Percentiles rank a stretch among this genome's conserved stretches.
Conservation (phyloP, 2,888 invertebrate species). For the Dione vanillae region DNA sequence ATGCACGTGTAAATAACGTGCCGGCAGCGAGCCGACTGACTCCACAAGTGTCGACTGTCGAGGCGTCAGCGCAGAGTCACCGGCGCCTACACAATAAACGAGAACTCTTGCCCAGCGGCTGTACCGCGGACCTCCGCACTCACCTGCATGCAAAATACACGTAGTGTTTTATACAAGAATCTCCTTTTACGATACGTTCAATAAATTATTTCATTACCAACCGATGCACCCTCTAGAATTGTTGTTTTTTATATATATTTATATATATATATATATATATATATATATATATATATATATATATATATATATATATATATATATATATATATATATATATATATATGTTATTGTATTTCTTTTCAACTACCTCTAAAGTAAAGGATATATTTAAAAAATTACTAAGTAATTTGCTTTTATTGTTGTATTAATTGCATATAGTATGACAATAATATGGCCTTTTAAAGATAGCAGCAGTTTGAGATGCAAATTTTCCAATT, state of each 20-base stretch:
- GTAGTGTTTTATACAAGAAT: neutral
- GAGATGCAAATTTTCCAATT: conserved; percentile 9
- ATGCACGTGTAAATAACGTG: conserved; percentile 48
- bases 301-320: neutral
- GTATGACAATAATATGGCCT: neutral
- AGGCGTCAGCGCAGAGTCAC: conserved; percentile 41
- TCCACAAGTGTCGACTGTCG: conserved; percentile 26
- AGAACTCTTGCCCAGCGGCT: neutral
- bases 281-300: neutral
- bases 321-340: neutral
- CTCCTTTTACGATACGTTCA: too few species aligned
- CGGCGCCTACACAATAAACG: conserved; percentile 27
- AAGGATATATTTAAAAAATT: neutral
- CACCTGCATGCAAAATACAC: conserved; percentile 31
- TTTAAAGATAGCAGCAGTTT: neutral
- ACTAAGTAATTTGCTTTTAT: neutral
- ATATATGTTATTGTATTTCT: neutral
- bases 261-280: neutral
- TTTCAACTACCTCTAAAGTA: neutral
- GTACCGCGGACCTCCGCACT: conserved; percentile 24
- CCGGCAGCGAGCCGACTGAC: conserved; percentile 53
- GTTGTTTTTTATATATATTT: neutral
- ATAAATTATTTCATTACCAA: neutral
- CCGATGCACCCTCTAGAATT: neutral
- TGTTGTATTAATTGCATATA: neutral